Conservation (phyloP, 2,113 vertebrate species). For the Oenanthe oenanthe region DNA sequence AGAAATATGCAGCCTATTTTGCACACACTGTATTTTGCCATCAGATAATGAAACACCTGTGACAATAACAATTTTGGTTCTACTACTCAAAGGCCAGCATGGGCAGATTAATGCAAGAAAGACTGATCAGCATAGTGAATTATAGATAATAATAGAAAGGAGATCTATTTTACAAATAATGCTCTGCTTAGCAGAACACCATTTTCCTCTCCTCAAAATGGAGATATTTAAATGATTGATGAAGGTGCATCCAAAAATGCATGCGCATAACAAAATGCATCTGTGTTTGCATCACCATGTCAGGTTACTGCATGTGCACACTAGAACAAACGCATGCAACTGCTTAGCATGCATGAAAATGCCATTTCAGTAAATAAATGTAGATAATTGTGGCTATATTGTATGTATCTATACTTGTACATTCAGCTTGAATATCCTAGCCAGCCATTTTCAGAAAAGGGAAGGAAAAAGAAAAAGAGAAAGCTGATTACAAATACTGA, state of each 20-base stretch:
- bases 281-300: constrained; percentile 53
- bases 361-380: constrained; percentile 50
- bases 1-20: constrained; percentile 48
- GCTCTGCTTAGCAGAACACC: constrained; percentile 26
- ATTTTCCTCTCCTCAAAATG: background rate
- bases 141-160: background rate
- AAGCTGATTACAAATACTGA: constrained; percentile 58
- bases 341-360: constrained; percentile 61
- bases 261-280: constrained; percentile 65
- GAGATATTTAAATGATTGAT: constrained; percentile 53
- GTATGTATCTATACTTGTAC: constrained; percentile 65
- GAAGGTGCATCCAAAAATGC: constrained; percentile 58
- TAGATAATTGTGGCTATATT: constrained; percentile 45
- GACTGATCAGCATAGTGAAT: constrained; percentile 29
- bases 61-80: constrained; percentile 44
- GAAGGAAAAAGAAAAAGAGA: constrained; percentile 61
- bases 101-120: constrained; percentile 44
- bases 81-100: constrained; percentile 48
- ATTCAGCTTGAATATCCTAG: constrained; percentile 63
- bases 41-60: constrained; percentile 38
- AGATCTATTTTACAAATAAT: constrained; percentile 18
- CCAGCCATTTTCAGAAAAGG: constrained; percentile 67
- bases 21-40: constrained; percentile 6
- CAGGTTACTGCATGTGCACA: constrained; percentile 60
- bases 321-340: constrained; percentile 58